Conservation (phyloP, 2,113 vertebrate species). For the Choloepus hoffmanni region DNA sequence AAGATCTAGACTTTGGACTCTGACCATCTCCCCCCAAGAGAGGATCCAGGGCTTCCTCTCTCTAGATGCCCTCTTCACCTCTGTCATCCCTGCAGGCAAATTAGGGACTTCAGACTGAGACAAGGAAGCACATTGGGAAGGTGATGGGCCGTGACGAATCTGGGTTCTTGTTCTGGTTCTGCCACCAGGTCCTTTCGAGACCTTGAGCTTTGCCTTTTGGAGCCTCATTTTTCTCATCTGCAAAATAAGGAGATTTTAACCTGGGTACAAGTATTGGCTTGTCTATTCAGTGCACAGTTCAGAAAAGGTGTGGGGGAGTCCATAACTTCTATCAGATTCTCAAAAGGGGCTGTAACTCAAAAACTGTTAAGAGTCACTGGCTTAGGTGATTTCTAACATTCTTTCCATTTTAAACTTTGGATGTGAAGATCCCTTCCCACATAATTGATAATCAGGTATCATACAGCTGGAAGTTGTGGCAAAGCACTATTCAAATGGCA, state of each 20-base stretch:
- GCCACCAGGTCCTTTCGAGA: neutral
- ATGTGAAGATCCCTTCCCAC: neutral
- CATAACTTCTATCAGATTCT: neutral
- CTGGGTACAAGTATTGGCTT: neutral
- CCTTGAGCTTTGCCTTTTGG: neutral
- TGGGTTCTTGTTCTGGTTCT: neutral
- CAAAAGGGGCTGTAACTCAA: neutral
- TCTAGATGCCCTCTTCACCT: neutral
- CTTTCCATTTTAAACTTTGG: neutral
- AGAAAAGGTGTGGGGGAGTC: neutral
- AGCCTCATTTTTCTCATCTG: neutral
- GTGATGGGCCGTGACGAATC: accelerated
- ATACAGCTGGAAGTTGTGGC: neutral
- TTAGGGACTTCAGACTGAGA: neutral
- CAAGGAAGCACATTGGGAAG: neutral
- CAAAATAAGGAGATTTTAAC: neutral
- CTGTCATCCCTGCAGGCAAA: neutral
- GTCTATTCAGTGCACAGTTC: neutral
- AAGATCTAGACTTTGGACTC: neutral
- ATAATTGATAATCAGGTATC: neutral
- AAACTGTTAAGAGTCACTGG: neutral
- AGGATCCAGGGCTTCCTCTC: neutral
- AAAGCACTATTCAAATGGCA: neutral
- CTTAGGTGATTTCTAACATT: neutral
- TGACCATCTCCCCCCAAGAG: neutral